phyloP scores from a whole-genome alignment of 2,113 vertebrate genomes.

The Bostrychus sinensis region DNA sequence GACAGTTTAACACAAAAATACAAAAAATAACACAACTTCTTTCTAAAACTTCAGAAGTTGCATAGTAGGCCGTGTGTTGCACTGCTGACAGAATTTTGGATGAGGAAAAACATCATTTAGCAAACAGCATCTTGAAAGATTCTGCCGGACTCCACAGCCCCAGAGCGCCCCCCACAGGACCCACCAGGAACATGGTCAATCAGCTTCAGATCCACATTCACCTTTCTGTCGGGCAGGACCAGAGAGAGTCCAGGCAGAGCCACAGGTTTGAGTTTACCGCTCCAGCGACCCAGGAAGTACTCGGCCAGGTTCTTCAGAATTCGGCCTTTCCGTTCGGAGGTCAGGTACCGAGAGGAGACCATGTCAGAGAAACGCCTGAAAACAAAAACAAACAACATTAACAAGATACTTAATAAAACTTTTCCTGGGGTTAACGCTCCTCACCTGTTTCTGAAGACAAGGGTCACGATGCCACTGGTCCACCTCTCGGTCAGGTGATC shows the following conservation, averaged over 20 bases:
- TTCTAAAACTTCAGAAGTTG: too few relatives aligned
- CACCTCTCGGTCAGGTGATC: constrained; percentile 75
- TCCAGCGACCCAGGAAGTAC: constrained; percentile 85
- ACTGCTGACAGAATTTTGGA: too few relatives aligned
- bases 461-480: constrained; percentile 59
- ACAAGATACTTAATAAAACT: too few relatives aligned
- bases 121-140: too few relatives aligned
- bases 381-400: neutral
- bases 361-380: constrained; percentile 78
- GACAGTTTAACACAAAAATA: too few relatives aligned
- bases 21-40: too few relatives aligned
- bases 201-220: too few relatives aligned
- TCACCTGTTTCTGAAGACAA: constrained; percentile 79
- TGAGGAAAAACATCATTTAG: too few relatives aligned
- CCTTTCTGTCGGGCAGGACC: constrained; percentile 84
- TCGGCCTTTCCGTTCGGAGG: constrained; percentile 54
- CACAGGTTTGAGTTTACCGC: constrained; percentile 79
- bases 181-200: too few relatives aligned
- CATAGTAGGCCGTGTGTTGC: too few relatives aligned
- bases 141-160: too few relatives aligned
- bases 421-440: too few relatives aligned
- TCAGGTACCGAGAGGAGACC: constrained; percentile 72
- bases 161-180: neutral
- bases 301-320: constrained; percentile 75
- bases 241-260: constrained; percentile 70